These are phyloP conservation scores for Serripes groenlandicus DNA, from an alignment of 2,888 invertebrate species.

Conservation along the genomic window DNA sequence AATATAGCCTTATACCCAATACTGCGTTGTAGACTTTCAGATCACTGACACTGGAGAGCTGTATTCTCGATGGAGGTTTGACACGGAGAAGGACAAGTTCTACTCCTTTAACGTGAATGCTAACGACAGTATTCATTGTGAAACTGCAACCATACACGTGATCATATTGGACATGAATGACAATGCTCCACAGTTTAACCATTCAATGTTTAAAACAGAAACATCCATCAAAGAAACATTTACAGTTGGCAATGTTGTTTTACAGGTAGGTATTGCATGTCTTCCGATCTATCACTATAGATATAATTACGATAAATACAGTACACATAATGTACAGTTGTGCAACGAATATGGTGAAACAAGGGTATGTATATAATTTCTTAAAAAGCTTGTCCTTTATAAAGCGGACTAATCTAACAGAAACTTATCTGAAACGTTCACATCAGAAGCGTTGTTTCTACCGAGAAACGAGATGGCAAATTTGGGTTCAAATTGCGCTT, in stretches of 20 bases:
- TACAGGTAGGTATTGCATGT: slow-evolving; percentile 1
- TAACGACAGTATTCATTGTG: background rate
- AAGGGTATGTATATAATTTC: too few species aligned
- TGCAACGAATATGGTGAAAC: too few species aligned
- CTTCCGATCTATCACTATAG: too few species aligned
- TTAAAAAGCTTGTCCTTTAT: too few species aligned
- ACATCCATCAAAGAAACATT: background rate
- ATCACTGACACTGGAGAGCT: background rate
- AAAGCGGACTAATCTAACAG: too few species aligned
- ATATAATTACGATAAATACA: too few species aligned
- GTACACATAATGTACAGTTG: too few species aligned
- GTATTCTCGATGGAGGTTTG: background rate
- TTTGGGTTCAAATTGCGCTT: too few species aligned
- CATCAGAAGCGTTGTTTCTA: too few species aligned
- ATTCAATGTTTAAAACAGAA: background rate
- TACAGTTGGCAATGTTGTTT: background rate
- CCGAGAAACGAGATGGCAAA: too few species aligned
- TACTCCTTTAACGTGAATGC: background rate
- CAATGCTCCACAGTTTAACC: slow-evolving; percentile 27
- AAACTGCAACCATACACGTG: background rate
- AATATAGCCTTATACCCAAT: background rate
- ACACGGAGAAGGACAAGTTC: background rate
- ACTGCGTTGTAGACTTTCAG: background rate
- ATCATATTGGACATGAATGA: slow-evolving; percentile 40
- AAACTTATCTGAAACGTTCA: too few species aligned